Conservation (phyloP, 1,140 invertebrate genomes). For the Euwallacea fornicatus region DNA sequence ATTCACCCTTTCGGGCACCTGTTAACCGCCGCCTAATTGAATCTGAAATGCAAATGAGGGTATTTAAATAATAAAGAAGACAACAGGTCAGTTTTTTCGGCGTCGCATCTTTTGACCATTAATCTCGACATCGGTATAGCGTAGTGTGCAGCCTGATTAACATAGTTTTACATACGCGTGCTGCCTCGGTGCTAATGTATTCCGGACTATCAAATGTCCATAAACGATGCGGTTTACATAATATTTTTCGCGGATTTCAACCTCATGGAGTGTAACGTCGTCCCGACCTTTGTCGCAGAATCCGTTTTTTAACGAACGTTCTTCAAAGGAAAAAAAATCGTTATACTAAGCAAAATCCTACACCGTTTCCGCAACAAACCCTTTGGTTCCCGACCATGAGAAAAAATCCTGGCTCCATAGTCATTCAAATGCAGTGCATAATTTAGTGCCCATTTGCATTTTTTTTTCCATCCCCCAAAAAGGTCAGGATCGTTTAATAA, state of each 20-base stretch:
- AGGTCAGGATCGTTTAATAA: constrained; percentile 48
- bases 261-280: neutral
- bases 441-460: constrained; percentile 49
- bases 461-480: constrained; percentile 41
- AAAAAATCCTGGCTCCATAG: constrained; percentile 45
- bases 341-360: constrained; percentile 37
- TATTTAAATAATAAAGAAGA: constrained; percentile 19
- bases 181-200: constrained; percentile 29
- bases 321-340: constrained; percentile 38
- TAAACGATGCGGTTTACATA: constrained; percentile 26
- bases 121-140: constrained; percentile 29
- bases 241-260: neutral
- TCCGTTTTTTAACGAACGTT: constrained; percentile 31
- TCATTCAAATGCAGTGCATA: constrained; percentile 49
- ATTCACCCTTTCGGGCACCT: neutral
- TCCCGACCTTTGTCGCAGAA: neutral
- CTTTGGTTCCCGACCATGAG: constrained; percentile 44
- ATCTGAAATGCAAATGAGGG: constrained; percentile 5
- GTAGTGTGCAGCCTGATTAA: constrained; percentile 28
- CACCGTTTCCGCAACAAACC: constrained; percentile 39
- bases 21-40: constrained; percentile 3
- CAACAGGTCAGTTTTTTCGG: constrained; percentile 14
- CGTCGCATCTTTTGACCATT: constrained; percentile 36
- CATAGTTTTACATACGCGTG: constrained; percentile 38
- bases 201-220: constrained; percentile 35